Evolutionary conservation across 2,888 invertebrate genomes (phyloP).

Genomic region (Zelleria hepariella): DNA sequence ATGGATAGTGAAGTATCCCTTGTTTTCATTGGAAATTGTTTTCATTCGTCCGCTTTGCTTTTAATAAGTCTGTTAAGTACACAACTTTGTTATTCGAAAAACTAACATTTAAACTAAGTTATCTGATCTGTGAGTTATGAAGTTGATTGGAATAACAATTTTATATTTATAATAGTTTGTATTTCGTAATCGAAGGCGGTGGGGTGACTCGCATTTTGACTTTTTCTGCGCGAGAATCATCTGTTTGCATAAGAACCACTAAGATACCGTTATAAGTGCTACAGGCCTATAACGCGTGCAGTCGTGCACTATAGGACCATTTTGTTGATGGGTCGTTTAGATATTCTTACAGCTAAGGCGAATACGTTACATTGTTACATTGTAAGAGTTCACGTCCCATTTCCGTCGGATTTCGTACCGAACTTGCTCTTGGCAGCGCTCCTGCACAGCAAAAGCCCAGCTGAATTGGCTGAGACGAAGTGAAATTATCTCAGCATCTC

Average conservation of each 20-base stretch:
- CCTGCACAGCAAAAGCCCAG: conserved; percentile 52
- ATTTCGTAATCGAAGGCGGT: not conserved
- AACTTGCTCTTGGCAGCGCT: conserved; percentile 47
- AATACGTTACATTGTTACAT: not conserved
- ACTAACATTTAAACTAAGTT: not conserved
- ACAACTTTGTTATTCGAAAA: not conserved
- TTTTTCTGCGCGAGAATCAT: not conserved
- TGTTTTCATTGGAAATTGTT: not conserved
- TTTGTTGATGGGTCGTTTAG: too few relatives aligned
- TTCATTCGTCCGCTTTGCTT: not conserved
- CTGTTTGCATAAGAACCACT: too few relatives aligned
- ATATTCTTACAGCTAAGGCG: too few relatives aligned
- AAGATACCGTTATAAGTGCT: too few relatives aligned
- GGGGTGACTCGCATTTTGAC: not conserved
- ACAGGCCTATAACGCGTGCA: too few relatives aligned
- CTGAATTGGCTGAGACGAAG: conserved; percentile 32
- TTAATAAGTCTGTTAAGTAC: not conserved
- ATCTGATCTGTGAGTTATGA: not conserved
- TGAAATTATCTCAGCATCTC: conserved; percentile 27
- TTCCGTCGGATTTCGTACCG: conserved; percentile 27
- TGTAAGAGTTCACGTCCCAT: conserved; percentile 33
- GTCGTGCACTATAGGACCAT: too few relatives aligned
- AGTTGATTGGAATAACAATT: not conserved
- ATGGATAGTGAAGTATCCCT: not conserved
- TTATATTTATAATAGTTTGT: not conserved